These are phyloP conservation scores for Mnemiopsis leidyi DNA, from an alignment of 37 sponge, comb jelly and placozoan species.

Conservation along the genomic window DNA sequence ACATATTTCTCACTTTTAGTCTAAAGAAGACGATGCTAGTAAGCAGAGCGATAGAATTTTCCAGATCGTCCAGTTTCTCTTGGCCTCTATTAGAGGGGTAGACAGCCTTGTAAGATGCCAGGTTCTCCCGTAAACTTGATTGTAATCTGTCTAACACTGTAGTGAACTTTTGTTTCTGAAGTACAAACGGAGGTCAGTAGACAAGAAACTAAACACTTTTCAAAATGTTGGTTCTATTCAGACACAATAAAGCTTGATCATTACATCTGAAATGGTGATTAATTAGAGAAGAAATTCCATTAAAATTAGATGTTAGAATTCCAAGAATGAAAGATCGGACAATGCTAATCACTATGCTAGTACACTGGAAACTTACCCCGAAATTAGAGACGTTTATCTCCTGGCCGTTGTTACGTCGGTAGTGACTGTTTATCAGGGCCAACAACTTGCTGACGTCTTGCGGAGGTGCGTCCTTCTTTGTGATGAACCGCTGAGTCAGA, in stretches of 20 bases:
- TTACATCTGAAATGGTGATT: too few relatives aligned
- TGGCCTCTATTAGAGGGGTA: slow-evolving; percentile 36
- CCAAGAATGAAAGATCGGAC: too few relatives aligned
- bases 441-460: slow-evolving; percentile 58
- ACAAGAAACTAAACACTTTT: too few relatives aligned
- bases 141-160: slow-evolving; percentile 29
- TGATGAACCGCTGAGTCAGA: slow-evolving; percentile 41
- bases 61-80: slow-evolving; percentile 42
- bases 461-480: slow-evolving; percentile 59
- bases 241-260: too few relatives aligned
- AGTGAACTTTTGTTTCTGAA: slow-evolving; percentile 61
- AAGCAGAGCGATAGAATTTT: slow-evolving; percentile 47
- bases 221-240: too few relatives aligned
- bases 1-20: background rate
- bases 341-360: too few relatives aligned
- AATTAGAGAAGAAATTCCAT: too few relatives aligned
- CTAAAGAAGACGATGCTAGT: slow-evolving; percentile 61
- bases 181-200: too few relatives aligned
- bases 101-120: slow-evolving; percentile 52
- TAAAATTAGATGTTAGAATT: too few relatives aligned
- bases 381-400: slow-evolving; percentile 63
- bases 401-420: slow-evolving; percentile 53
- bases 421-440: slow-evolving; percentile 51
- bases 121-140: slow-evolving; percentile 39
- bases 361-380: slow-evolving; percentile 20